phyloP scores from a whole-genome alignment of 2,113 vertebrate genomes.

The Hippocampus abdominalis region DNA sequence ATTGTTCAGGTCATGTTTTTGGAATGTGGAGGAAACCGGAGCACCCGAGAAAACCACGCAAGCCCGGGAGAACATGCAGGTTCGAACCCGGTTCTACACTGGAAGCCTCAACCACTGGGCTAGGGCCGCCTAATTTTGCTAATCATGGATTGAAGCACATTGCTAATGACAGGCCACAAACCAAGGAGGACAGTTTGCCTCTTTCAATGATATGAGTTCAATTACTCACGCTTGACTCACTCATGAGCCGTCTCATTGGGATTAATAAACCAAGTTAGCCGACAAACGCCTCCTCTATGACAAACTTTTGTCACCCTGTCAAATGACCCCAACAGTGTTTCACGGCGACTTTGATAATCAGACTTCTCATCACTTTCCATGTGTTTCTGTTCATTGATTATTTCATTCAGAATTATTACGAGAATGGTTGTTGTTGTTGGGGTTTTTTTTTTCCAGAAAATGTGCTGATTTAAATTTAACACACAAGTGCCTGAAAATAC shows the following conservation, averaged over 20 bases:
- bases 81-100: too few species aligned
- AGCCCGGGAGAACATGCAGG: too few species aligned
- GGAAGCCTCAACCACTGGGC: too few species aligned
- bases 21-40: too few species aligned
- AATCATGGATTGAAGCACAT: conserved; percentile 58
- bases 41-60: too few species aligned
- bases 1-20: too few species aligned
- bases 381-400: background rate
- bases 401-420: background rate
- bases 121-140: too few species aligned
- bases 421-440: too few species aligned
- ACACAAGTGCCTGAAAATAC: background rate
- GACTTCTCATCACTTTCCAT: background rate
- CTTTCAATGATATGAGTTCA: conserved; percentile 68
- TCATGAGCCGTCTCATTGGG: conserved; percentile 37
- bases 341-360: background rate
- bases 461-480: background rate
- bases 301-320: conserved; percentile 12
- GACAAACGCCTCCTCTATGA: conserved; percentile 2
- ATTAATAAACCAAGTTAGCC: conserved; percentile 23
- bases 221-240: conserved; percentile 45
- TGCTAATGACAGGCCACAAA: conserved; percentile 50
- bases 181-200: conserved; percentile 37
- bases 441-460: background rate
- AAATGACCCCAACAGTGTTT: background rate